These are phyloP conservation scores for Sweltsa coloradensis DNA, from an alignment of 1,140 invertebrate species.

Conservation along the genomic window DNA sequence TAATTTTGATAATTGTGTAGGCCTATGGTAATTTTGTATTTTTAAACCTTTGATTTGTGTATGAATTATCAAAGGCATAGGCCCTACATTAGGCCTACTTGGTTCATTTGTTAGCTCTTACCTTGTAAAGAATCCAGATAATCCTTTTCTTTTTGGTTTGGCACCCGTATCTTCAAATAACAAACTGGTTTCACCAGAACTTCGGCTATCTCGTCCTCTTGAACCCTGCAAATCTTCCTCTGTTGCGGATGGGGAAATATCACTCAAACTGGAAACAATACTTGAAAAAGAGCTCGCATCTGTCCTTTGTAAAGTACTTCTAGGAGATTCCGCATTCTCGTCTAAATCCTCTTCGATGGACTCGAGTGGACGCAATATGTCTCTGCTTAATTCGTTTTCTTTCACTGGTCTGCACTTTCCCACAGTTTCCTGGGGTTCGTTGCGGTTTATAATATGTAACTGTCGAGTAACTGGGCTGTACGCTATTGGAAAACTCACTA, in stretches of 20 bases:
- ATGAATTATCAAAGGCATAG: too few species aligned
- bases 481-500: conserved; percentile 25
- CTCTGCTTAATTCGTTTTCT: background rate
- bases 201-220: conserved; percentile 15
- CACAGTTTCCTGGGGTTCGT: conserved; percentile 4
- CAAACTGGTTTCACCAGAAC: conserved; percentile 5
- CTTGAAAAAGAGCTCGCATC: conserved; percentile 34
- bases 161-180: conserved; percentile 10
- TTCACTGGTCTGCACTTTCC: background rate
- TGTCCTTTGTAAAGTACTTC: conserved; percentile 20
- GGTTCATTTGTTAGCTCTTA: too few species aligned
- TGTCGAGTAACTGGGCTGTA: conserved; percentile 29
- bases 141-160: conserved; percentile 20
- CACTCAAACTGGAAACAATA: conserved; percentile 22
- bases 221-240: conserved; percentile 16
- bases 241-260: conserved; percentile 18
- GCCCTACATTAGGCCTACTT: too few species aligned
- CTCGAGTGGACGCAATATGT: too few species aligned
- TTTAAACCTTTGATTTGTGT: too few species aligned
- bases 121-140: conserved; percentile 21
- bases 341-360: too few species aligned
- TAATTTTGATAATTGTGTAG: too few species aligned
- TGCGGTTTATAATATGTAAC: conserved; percentile 23
- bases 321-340: conserved; percentile 14
- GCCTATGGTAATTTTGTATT: too few species aligned